Base-by-base conservation (phyloP, 2,113 vertebrate genomes). In the Lepus timidus region DNA sequence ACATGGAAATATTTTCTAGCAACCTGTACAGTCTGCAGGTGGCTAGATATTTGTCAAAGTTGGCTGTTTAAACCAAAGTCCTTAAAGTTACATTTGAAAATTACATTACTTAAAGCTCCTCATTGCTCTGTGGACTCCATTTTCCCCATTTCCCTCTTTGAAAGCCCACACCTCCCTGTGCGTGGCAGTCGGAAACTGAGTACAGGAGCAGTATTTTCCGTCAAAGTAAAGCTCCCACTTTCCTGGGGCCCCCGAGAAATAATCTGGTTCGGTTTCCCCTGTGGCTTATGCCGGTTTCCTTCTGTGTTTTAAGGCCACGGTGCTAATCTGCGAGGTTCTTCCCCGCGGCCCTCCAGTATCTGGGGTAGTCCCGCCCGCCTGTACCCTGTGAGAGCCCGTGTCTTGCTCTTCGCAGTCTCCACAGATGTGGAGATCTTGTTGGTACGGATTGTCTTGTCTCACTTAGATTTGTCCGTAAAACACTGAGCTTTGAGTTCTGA, bases 321-420 rank as follows among this genome's bases (percentile, higher is more conserved):
- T 70, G 9, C 52, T 65, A 64, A 36, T 64, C 20, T 11, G 44
- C 36, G 4, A 25, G 11, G 16, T 14, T 61, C n/a, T 81, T 61
- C 16, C 14, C 20, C 3, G 1, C 6, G 49, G 52, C 11, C n/a
- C 6, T 7, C 52, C 55, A 4, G 11, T 1, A 10, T n/a, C 39
- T 20, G 14, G 13, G 52, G 14, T 62, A 9, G 12, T n/a, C 52
- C 16, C 22, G 23, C 31, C 33, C 36, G n/a, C 51, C 70, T 19
- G 13, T 4, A 36, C 0, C 33, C 44, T 89, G 39, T 39, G n/a
- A 27, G 12, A 85, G 39, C 25, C 36, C 12, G 0, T 16, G 12
- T 52, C 71, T 92, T 0, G 73, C 75, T 67, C 55, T 52, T 78
- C 49, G 17, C 62, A 25, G 3, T 39, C 79, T 39, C 12, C 4